A percentile compares a stretch with the other conserved stretches of the same genome.
These are phyloP conservation scores for Falco biarmicus DNA, from an alignment of 2,797 vertebrate species.

Conservation along the genomic window DNA sequence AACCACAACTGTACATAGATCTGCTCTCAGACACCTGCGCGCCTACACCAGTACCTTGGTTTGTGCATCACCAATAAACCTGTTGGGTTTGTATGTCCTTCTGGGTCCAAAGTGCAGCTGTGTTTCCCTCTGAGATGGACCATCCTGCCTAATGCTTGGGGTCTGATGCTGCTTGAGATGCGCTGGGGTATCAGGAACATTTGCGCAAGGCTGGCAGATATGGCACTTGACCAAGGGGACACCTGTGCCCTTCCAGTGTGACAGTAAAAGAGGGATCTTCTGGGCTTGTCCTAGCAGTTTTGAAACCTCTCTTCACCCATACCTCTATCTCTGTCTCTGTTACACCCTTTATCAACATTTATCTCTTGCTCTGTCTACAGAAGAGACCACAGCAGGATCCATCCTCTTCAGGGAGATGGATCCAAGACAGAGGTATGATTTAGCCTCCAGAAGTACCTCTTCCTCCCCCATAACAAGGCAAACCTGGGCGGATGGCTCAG, in stretches of 20 bases:
- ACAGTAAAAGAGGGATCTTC: neutral
- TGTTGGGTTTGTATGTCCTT: neutral
- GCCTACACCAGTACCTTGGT: rapidly evolving
- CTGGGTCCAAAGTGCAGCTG: neutral
- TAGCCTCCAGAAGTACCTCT: neutral
- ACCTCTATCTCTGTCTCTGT: neutral
- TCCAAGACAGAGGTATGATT: neutral
- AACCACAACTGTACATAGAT: rapidly evolving
- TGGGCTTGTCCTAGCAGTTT: neutral
- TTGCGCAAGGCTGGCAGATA: neutral
- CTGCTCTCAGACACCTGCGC: rapidly evolving
- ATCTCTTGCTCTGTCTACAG: neutral
- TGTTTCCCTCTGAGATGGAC: neutral
- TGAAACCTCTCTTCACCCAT: neutral
- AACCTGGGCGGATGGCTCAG: neutral
- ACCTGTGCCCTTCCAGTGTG: neutral
- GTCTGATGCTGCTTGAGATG: neutral
- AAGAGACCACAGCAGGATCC: neutral
- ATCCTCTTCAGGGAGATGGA: neutral
- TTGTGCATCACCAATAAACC: neutral
- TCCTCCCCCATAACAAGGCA: neutral
- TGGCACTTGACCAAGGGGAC: neutral
- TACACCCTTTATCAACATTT: neutral
- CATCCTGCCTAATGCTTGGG: neutral
- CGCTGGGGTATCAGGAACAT: neutral